Conservation (phyloP, 2,113 vertebrate species). For the Peromyscus leucopus region DNA sequence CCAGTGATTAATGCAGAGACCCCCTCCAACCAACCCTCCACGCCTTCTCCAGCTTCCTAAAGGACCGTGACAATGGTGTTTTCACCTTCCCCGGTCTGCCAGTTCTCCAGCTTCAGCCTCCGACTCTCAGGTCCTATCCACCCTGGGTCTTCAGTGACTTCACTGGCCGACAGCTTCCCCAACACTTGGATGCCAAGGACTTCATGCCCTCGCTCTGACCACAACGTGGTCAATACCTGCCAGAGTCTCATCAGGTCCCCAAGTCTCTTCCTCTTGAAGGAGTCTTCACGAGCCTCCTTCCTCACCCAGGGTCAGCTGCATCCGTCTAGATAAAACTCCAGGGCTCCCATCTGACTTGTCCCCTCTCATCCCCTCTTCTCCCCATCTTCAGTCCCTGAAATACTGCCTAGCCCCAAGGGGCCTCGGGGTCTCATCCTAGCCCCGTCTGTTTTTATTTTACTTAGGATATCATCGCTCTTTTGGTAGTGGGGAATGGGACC, state of each 20-base stretch:
- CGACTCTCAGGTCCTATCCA: background rate
- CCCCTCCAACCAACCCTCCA: rapidly evolving
- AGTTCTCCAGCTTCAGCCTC: too few species aligned
- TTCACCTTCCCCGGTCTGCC: background rate
- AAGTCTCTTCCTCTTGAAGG: rapidly evolving
- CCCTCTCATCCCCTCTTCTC: background rate
- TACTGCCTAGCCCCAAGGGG: rapidly evolving
- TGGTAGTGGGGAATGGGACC: background rate
- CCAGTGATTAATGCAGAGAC: background rate
- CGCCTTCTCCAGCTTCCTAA: rapidly evolving
- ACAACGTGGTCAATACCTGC: rapidly evolving
- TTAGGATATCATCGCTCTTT: background rate
- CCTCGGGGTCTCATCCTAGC: background rate
- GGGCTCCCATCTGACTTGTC: background rate
- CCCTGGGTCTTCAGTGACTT: background rate
- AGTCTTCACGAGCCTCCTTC: rapidly evolving
- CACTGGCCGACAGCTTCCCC: background rate
- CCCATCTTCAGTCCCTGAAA: background rate
- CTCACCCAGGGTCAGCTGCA: background rate
- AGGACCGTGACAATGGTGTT: background rate
- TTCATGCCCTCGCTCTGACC: background rate
- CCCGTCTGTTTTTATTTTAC: background rate
- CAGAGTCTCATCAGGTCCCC: background rate
- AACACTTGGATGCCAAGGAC: background rate
- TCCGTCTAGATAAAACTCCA: background rate